Conservation (phyloP, 2,888 invertebrate species). For the Xestia ashworthii region DNA sequence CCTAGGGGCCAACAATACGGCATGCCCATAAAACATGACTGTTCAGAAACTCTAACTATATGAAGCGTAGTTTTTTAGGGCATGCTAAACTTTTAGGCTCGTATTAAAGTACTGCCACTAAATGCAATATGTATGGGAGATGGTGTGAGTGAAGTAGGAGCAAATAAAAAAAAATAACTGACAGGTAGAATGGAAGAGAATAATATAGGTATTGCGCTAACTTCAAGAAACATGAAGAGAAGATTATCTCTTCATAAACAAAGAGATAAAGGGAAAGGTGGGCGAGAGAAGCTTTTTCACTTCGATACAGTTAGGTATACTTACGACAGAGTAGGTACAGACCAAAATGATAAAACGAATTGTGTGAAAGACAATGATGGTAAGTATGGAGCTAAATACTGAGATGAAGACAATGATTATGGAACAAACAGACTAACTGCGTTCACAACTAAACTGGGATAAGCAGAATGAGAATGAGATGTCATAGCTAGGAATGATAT, state of each 20-base stretch:
- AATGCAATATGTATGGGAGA: background rate
- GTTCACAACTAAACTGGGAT: background rate
- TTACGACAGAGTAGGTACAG: too few species aligned
- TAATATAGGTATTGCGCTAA: background rate
- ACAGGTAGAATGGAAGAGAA: background rate
- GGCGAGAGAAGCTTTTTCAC: too few species aligned
- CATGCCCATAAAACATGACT: too few species aligned
- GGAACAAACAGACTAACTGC: background rate
- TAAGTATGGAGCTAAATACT: background rate
- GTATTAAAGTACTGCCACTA: too few species aligned
- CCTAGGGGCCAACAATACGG: too few species aligned
- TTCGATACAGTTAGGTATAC: too few species aligned
- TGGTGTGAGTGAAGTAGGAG: background rate
- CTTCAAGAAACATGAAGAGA: background rate
- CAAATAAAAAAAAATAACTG: background rate
- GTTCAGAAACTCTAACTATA: too few species aligned
- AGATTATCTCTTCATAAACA: too few species aligned
- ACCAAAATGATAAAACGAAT: background rate
- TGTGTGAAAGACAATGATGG: background rate
- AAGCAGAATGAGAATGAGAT: background rate
- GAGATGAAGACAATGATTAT: background rate
- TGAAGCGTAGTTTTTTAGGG: too few species aligned
- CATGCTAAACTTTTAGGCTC: too few species aligned
- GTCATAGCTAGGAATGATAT: background rate
- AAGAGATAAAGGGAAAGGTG: background rate